A percentile compares a stretch with the other conserved stretches of the same genome.
phyloP scores from a whole-genome alignment of 1,140 invertebrate species.

The Brachionus koreanus region DNA sequence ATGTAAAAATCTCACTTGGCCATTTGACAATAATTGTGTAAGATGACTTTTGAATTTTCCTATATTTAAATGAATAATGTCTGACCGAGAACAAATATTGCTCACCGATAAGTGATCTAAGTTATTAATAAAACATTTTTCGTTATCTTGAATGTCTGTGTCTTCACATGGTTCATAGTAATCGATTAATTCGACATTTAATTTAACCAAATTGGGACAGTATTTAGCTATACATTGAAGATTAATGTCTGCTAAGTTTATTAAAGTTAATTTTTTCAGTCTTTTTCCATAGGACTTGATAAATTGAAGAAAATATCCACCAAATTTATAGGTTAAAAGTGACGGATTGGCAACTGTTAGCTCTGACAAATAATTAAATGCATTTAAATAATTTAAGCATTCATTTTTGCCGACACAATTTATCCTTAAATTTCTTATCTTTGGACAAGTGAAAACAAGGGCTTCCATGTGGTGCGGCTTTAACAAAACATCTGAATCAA shows the following conservation, averaged over 20 bases:
- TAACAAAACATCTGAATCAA: slow-evolving; percentile 17
- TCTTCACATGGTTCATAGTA: slow-evolving; percentile 25
- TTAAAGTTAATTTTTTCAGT: neutral
- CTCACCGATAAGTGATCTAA: neutral
- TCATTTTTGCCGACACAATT: slow-evolving; percentile 8
- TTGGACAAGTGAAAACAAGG: slow-evolving; percentile 2
- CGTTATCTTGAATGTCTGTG: neutral
- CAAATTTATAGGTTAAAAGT: slow-evolving; percentile 13
- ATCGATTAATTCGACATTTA: slow-evolving; percentile 9
- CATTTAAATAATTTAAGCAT: neutral
- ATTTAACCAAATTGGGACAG: slow-evolving; percentile 23
- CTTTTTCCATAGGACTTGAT: neutral
- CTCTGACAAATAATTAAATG: neutral
- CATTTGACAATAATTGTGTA: neutral
- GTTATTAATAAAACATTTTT: neutral
- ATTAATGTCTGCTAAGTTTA: slow-evolving; percentile 32
- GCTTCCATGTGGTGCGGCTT: slow-evolving; percentile 5
- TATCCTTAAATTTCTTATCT: slow-evolving; percentile 18
- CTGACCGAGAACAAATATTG: neutral
- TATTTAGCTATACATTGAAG: neutral
- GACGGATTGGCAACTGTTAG: neutral
- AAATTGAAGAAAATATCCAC: neutral
- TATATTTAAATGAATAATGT: neutral
- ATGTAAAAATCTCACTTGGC: neutral
- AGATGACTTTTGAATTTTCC: slow-evolving; percentile 18